These are phyloP conservation scores for Trichomycterus rosablanca DNA, from an alignment of 2,113 vertebrate genomes.

Conservation along the genomic window DNA sequence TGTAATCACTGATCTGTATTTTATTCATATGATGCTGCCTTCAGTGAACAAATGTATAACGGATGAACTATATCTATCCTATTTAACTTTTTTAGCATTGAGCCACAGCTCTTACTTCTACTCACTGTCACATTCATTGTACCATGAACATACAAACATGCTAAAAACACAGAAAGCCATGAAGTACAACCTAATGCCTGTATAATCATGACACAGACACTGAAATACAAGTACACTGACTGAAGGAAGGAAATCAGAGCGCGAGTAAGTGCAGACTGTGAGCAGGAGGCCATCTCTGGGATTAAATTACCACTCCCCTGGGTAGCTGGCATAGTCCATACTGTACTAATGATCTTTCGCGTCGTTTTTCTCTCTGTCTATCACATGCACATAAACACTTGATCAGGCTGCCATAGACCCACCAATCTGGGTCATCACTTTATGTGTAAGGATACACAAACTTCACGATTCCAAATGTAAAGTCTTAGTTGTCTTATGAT, in stretches of 20 bases:
- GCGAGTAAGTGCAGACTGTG: constrained; percentile 19
- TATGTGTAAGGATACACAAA: no score
- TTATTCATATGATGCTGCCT: no score
- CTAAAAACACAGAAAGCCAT: background rate
- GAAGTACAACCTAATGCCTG: background rate
- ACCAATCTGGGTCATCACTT: no score
- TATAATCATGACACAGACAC: background rate
- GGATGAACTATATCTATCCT: no score
- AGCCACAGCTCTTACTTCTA: no score
- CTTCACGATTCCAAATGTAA: no score
- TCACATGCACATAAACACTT: background rate
- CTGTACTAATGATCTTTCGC: constrained; percentile 31
- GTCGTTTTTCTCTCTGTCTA: background rate
- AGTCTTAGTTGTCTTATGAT: no score
- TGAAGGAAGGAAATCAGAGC: background rate
- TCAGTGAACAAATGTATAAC: no score
- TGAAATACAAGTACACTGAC: constrained; percentile 1
- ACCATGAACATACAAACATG: constrained; percentile 4
- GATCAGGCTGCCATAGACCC: background rate
- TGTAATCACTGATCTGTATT: no score
- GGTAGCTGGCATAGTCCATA: constrained; percentile 21
- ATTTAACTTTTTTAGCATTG: no score
- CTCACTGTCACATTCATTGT: background rate
- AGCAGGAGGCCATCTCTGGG: constrained; percentile 28
- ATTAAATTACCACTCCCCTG: constrained; percentile 39